Evolutionary conservation across 2,797 vertebrate species (phyloP).

Genomic region (Gymnopithys bicolor): DNA sequence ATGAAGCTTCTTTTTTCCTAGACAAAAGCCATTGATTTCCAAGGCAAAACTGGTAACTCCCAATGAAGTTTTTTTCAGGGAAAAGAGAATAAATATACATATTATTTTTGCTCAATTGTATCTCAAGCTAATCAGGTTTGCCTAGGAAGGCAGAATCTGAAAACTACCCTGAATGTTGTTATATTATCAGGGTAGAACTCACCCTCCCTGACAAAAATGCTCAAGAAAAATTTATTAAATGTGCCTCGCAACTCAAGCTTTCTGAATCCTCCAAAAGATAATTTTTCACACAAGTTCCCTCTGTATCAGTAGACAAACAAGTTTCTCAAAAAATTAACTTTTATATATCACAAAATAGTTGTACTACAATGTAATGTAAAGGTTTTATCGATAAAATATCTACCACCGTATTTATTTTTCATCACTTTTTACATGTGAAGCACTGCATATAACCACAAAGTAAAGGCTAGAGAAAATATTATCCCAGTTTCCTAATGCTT

Average conservation of each 20-base stretch:
- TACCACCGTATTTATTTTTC: background rate
- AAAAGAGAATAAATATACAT: background rate
- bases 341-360: background rate
- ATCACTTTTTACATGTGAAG: background rate
- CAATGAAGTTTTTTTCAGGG: background rate
- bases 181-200: background rate
- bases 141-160: background rate
- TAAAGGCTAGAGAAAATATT: background rate
- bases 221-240: background rate
- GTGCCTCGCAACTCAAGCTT: accelerated
- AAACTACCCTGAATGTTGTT: background rate
- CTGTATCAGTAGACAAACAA: background rate
- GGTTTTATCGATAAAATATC: background rate
- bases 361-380: background rate
- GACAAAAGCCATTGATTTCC: background rate
- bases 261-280: background rate
- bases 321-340: background rate
- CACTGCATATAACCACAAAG: background rate
- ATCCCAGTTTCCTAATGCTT: background rate
- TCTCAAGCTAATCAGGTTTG: background rate
- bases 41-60: background rate
- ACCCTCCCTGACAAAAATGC: background rate
- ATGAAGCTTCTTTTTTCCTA: background rate
- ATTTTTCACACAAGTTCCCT: background rate
- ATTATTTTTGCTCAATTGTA: background rate